Evolutionary conservation across 2,113 vertebrate species (phyloP).

Genomic region (Gobius niger): DNA sequence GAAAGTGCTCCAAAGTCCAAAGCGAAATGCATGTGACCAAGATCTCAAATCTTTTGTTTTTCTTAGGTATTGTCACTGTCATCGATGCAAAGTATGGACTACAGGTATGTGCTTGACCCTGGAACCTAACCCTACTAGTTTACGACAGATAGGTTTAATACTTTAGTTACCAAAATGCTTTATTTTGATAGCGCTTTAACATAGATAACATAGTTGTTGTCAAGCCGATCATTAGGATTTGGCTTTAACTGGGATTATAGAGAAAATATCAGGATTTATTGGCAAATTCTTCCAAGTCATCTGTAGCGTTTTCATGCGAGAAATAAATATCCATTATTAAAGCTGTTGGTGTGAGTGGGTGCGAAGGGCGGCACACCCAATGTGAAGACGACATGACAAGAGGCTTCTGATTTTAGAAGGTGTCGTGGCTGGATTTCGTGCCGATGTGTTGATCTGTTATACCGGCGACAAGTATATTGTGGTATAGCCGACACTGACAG

Average conservation of each 20-base stretch:
- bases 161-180: too few relatives aligned
- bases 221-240: too few relatives aligned
- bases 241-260: too few relatives aligned
- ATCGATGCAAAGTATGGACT: constrained; percentile 93
- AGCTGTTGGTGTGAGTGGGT: constrained; percentile 6
- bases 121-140: too few relatives aligned
- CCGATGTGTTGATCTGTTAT: constrained; percentile 55
- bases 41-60: constrained; percentile 6
- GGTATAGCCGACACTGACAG: constrained; percentile 15
- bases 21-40: background rate
- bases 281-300: background rate
- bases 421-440: constrained; percentile 78
- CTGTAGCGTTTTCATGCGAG: background rate
- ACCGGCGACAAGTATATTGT: constrained; percentile 4
- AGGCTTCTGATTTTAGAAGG: constrained; percentile 83
- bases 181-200: too few relatives aligned
- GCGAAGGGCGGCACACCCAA: constrained; percentile 24
- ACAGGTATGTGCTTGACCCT: constrained; percentile 75
- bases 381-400: constrained; percentile 73
- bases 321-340: constrained; percentile 5
- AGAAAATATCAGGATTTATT: background rate
- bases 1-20: constrained; percentile 34
- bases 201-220: too few relatives aligned
- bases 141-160: too few relatives aligned
- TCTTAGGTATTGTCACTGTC: constrained; percentile 88